Conservation (phyloP, 2,797 vertebrate genomes). For the Pogonophryne albipinna region DNA sequence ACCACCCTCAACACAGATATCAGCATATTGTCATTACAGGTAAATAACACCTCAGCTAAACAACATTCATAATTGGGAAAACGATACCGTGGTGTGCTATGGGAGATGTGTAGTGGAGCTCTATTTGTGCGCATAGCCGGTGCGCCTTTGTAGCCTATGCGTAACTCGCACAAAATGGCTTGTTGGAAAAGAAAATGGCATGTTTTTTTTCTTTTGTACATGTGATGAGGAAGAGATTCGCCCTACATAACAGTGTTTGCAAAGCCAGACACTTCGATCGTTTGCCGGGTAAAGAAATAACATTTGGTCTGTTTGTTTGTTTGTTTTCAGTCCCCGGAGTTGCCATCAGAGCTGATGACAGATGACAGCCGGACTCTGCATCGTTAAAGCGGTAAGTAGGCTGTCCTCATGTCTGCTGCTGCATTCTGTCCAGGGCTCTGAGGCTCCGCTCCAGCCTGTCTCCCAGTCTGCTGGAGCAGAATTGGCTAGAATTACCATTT, state of each 20-base stretch:
- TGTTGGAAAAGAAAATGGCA: constrained; percentile 60
- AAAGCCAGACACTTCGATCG: constrained; percentile 27
- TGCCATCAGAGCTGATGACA: constrained; percentile 94
- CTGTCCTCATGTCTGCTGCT: constrained; percentile 73
- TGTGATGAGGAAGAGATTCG: constrained; percentile 35
- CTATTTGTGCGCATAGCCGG: constrained; percentile 53
- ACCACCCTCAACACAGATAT: constrained; percentile 98
- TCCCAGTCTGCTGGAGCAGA: constrained; percentile 75
- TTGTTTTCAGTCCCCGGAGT: constrained; percentile 93
- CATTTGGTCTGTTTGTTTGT: constrained; percentile 71
- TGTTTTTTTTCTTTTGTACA: constrained; percentile 59
- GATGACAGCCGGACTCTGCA: constrained; percentile 97
- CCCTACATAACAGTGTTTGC: constrained; percentile 41
- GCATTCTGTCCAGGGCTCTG: constrained; percentile 72
- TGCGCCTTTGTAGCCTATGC: constrained; percentile 62
- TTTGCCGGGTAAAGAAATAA: constrained; percentile 48
- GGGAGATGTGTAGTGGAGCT: constrained; percentile 1
- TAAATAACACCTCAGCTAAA: constrained; percentile 74
- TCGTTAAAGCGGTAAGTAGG: constrained; percentile 91
- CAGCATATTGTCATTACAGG: constrained; percentile 98
- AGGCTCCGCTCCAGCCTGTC: constrained; percentile 71
- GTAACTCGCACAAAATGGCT: constrained; percentile 74
- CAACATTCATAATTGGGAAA: not conserved
- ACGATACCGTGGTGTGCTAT: constrained; percentile 9
- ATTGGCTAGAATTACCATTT: constrained; percentile 64